Base-by-base conservation (phyloP, 1,140 invertebrate genomes). In the Phymastichus coffea region DNA sequence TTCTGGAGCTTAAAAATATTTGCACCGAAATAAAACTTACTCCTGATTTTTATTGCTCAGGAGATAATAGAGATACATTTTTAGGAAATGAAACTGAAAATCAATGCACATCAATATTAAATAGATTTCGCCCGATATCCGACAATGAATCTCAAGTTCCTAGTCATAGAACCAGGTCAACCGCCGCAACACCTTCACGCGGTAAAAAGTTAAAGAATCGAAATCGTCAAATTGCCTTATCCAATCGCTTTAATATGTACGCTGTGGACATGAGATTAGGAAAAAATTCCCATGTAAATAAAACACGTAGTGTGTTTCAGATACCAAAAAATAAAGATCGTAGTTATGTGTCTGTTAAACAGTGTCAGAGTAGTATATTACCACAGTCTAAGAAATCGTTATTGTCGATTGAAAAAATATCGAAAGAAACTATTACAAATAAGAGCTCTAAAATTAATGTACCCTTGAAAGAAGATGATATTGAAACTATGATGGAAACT, bases 401-500 rank as follows among this genome's bases (percentile, higher is more conserved):
- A 26, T 10, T n/a, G 22, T 17, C 48, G 1, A 22, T n/a, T 38
- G 22, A 19, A 22, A 55, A 69, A 62, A 65, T 63, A 43, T 47
- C 33, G 14, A 64, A 48, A 25, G 64, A 69, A 20, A 23, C 40
- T 9, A 43, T 28, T 23, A 64, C 61, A 55, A 65, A 57, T 57
- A 52, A 49, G 48, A 25, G 22, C 14, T 51, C 46, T 1, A 71
- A 63, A 65, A 72, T 68, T 25, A 60, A 54, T n/a, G 49, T 64
- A 3, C 71, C 68, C 7, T 57, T 55, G 12, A 77, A 75, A 55
- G 76, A 78, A 19, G 78, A 78, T 57, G 72, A 80, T 49, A 75
- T 80, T 49, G 70, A 68, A 54, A 80, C 78, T 6, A 70, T 79
- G 63, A 78, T 80, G 72, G 75, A 76, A 55, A 71, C 67, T 55